Base-by-base conservation (phyloP, 2,113 vertebrate species). In the Sinocyclocheilus rhinocerous region DNA sequence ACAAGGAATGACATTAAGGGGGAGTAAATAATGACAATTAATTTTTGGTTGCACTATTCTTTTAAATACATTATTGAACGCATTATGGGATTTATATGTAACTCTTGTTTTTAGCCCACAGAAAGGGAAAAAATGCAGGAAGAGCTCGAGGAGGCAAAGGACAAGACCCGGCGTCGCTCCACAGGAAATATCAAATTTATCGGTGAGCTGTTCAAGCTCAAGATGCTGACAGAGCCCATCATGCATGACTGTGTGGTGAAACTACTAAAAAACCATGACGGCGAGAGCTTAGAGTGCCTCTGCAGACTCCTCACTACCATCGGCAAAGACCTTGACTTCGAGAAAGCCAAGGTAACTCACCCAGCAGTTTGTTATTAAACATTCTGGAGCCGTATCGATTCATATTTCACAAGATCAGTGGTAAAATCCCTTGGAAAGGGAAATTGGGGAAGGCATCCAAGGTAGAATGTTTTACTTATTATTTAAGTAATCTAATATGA, bases 181-280 rank as follows among this genome's bases (percentile, higher is more conserved):
- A 99, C 99, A 0, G 98, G 98, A 63, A 99, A 99, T 92, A 99
- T 99, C 80, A 97, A 97, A 89, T 99, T 99, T 91, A 99, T 99
- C 0, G 97, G 98, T 0, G 98, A 99, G 88, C 97, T 99, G 13
- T 99, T 99, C 91, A 99, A 99, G 87, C 96, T 99, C 20, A 98
- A 98, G 92, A 99, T 99, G 98, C 90, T 99, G 92, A 99, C 98
- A 0, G 98, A 99, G 88, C 97, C 97, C 89, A 99, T 99, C 94
- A 99, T 99, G 98, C 98, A 99, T 0, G 98, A 99, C 92, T 99
- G 98, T 0, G 96, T 99, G 85, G 97, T 99, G 20, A 99, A 99
- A 93, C 95, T 99, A 90, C 95, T 99, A 2, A 99, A 99, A 88
- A 97, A 99, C 94, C 98, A 99, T 0, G 98, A 99, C 0, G 94